phyloP scores from a whole-genome alignment of 92 coral and sea anemone genomes.

The Porites evermanni region DNA sequence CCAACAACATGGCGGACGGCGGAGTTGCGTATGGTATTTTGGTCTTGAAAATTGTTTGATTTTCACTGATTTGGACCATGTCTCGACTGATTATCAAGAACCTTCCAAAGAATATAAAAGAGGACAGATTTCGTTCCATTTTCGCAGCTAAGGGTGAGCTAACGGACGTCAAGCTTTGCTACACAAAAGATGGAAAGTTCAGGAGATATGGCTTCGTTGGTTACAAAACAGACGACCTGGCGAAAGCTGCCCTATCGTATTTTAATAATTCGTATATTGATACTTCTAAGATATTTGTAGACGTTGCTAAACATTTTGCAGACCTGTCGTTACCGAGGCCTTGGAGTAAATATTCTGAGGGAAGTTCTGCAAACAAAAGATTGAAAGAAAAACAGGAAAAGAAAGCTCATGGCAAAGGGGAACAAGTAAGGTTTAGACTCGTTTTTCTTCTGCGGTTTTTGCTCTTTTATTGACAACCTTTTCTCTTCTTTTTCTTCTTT shows the following conservation, averaged over 20 bases:
- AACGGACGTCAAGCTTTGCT: slow-evolving; percentile 85
- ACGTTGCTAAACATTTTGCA: slow-evolving; percentile 87
- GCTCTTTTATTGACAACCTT: too few species aligned
- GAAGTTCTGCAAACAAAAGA: slow-evolving; percentile 92
- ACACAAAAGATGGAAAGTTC: slow-evolving; percentile 89
- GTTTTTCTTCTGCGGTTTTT: too few species aligned
- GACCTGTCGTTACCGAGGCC: slow-evolving; percentile 84
- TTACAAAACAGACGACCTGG: slow-evolving; percentile 86
- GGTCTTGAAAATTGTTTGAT: not conserved
- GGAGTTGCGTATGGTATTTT: not conserved
- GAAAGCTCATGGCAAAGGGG: slow-evolving; percentile 1
- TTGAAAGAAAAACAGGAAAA: slow-evolving; percentile 47
- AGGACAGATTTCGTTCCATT: slow-evolving; percentile 82
- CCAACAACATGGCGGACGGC: slow-evolving; percentile 64
- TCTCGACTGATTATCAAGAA: slow-evolving; percentile 93
- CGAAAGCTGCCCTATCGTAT: slow-evolving; percentile 77
- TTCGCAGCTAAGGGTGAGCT: slow-evolving; percentile 88
- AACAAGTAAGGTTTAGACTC: too few species aligned
- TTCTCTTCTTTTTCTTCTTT: too few species aligned
- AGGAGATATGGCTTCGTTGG: slow-evolving; percentile 94
- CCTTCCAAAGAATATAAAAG: slow-evolving; percentile 90
- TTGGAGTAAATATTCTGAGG: slow-evolving; percentile 94
- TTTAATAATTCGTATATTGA: slow-evolving; percentile 89
- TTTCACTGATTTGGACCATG: slow-evolving; percentile 50
- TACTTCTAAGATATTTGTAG: slow-evolving; percentile 91